Evolutionary conservation across 1,140 invertebrate species (phyloP), one percentile per base, ranked within the genome.

Genomic region (Catajapyx aquilonaris): DNA sequence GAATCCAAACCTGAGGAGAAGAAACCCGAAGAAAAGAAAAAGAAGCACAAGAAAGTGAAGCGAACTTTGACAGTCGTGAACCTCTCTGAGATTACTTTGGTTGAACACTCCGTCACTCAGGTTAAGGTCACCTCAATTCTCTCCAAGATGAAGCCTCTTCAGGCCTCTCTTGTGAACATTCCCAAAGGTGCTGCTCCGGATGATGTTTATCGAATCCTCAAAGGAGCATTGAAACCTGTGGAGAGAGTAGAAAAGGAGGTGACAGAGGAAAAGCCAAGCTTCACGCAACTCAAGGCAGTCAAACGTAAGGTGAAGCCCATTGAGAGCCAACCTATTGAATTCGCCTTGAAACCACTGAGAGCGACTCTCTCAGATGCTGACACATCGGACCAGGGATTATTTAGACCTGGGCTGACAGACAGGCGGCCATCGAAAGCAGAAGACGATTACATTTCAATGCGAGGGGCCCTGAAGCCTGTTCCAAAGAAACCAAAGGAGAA

Each of bases 321-420:
- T 45, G 49, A 40, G 43, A 52, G 31, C 37, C 52, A 37, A 44
- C 44, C 33, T 35, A 44, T 18, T 35, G 13, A 23, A 51, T 55
- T 46, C 56, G 39, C 52, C 55, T 55, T 52, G 55, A 47, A 53
- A 35, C 43, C 54, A 51, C 50, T 41, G 48, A 33, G 44, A 47
- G 40, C 54, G 59, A 48, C 43, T 52, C 44, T 40, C 41, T 53
- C 46, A 49, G 42, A 46, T 51, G 39, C 48, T 50, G 38, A 48
- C 51, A n/a, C n/a, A n/a, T n/a, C n/a, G n/a, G n/a, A n/a, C n/a
- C n/a, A n/a, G n/a, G n/a, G n/a, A n/a, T n/a, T n/a, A n/a, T n/a
- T n/a, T n/a, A n/a, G n/a, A n/a, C n/a, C n/a, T n/a, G n/a, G n/a
- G n/a, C 11, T 17, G 18, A 36, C 22, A 20, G 22, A 39, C n/a